Evolutionary conservation across 2,797 vertebrate genomes (phyloP).

Genomic region (Gouania willdenowi): DNA sequence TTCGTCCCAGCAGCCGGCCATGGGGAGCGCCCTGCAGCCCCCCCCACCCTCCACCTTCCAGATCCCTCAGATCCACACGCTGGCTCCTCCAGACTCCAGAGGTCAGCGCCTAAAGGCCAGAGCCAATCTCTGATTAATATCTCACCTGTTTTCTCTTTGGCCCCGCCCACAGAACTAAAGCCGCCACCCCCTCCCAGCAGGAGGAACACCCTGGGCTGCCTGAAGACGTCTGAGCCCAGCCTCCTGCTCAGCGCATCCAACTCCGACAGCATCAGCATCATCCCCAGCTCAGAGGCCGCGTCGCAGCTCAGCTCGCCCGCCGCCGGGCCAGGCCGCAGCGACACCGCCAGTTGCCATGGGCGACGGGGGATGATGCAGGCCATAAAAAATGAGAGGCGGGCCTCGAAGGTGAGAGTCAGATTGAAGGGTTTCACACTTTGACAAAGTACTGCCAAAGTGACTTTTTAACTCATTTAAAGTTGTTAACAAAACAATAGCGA

Average conservation of each 20-base stretch:
- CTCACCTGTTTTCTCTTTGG: not conserved
- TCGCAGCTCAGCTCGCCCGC: slow-evolving; percentile 86
- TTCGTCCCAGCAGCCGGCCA: slow-evolving; percentile 71
- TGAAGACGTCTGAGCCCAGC: slow-evolving; percentile 64
- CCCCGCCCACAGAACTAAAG: slow-evolving; percentile 33
- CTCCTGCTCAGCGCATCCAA: slow-evolving; percentile 56
- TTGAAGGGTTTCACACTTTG: too few species aligned
- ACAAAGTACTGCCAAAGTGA: too few species aligned
- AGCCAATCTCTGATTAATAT: too few species aligned
- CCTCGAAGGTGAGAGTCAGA: slow-evolving; percentile 87
- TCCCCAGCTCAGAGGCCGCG: slow-evolving; percentile 79
- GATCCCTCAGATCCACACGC: slow-evolving; percentile 54
- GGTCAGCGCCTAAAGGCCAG: too few species aligned
- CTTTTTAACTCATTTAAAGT: too few species aligned
- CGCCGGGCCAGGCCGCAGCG: slow-evolving; percentile 59
- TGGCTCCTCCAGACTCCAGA: slow-evolving; percentile 43
- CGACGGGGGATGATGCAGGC: slow-evolving; percentile 96
- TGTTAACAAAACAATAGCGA: too few species aligned
- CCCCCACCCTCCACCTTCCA: slow-evolving; percentile 46
- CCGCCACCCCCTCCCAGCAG: slow-evolving; percentile 65
- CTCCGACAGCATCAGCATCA: slow-evolving; percentile 78
- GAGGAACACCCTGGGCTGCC: slow-evolving; percentile 81
- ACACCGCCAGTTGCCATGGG: slow-evolving; percentile 72
- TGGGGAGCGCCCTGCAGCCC: slow-evolving; percentile 42
- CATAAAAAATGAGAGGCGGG: slow-evolving; percentile 94